These are phyloP conservation scores for Cataglyphis rosenhaueri DNA, from an alignment of 2,888 invertebrate genomes.

Conservation along the genomic window DNA sequence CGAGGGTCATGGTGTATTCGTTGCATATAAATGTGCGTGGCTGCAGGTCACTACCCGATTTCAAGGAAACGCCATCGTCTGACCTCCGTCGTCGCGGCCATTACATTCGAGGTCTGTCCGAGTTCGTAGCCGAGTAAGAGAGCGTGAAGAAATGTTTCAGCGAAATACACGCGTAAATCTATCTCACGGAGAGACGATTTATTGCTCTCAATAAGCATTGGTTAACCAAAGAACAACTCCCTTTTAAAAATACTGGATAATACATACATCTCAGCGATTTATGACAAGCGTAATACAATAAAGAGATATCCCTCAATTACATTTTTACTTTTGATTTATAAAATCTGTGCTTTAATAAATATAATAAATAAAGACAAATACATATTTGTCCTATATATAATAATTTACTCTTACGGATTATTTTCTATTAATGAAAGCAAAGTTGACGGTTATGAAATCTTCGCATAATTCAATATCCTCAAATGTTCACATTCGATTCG, in stretches of 20 bases:
- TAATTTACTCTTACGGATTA: constrained; percentile 18
- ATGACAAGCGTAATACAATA: background rate
- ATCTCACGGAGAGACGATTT: background rate
- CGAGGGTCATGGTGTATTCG: constrained; percentile 68
- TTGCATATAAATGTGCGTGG: constrained; percentile 77
- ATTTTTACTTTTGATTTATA: background rate
- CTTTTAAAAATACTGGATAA: background rate
- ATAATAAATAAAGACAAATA: background rate
- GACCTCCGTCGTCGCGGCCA: constrained; percentile 71
- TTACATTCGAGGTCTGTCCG: constrained; percentile 69
- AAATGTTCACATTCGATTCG: background rate
- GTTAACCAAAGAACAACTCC: background rate
- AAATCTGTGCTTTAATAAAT: background rate
- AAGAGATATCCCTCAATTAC: background rate
- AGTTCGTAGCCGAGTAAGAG: constrained; percentile 48
- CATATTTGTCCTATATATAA: background rate
- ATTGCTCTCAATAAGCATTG: background rate
- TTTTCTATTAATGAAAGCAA: constrained; percentile 9
- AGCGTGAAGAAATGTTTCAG: constrained; percentile 44
- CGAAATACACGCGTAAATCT: constrained; percentile 21
- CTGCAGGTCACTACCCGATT: constrained; percentile 77
- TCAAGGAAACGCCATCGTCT: constrained; percentile 76
- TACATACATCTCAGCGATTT: background rate
- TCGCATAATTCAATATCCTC: background rate
- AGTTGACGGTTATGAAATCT: background rate